Base-by-base conservation (phyloP, 2,797 vertebrate genomes). In the Chlorospingus flavigularis region DNA sequence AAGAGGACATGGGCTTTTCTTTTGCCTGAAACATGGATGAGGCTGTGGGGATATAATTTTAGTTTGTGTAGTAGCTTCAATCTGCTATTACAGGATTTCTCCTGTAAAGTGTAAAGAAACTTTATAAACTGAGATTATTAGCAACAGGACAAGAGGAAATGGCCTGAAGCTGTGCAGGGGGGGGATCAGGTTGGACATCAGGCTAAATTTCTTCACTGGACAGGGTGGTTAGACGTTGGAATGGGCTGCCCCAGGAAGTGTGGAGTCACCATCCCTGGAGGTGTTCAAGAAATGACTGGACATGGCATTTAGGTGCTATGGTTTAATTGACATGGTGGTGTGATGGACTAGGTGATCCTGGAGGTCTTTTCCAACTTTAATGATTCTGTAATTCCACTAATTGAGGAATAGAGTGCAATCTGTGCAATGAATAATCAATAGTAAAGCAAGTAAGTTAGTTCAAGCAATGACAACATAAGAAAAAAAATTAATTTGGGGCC, bases 161-260 rank as follows among this genome's bases (percentile, higher is more conserved):
- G 39, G 25, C 57, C 37, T 45, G 11, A 2, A 23, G 4, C 30
- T 51, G 25, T 71, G 20, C 3, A 0, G 1, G 43, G 10, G 11
- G 6, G 23, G 3, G 5, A 55, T 63, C 20, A 63, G 20, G 53
- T 31, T 65, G 33, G 39, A 23, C 21, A 65, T 57, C 15, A 58
- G 30, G 57, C 51, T 13, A 50, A 45, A 11, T 51, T 45, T 76
- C 33, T 63, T 77, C 10, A 26, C 20, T 35, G 45, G 17, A 31
- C 1, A 2, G 30, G 0, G 15, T 77, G 25, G 13, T 77, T 70
- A 53, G 51, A 47, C 8, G 4, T 24, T 39, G 30, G 30, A 90
- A 71, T 53, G 53, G 30, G 17, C 45, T 58, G 17, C 15, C 33
- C 9, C 18, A 26, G 51, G 45, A 71, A 35, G 12, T 31, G 21